A percentile compares a stretch with the other conserved stretches of the same genome.
Conservation (phyloP, 2,113 vertebrate genomes). For the Oryzias woworae region DNA sequence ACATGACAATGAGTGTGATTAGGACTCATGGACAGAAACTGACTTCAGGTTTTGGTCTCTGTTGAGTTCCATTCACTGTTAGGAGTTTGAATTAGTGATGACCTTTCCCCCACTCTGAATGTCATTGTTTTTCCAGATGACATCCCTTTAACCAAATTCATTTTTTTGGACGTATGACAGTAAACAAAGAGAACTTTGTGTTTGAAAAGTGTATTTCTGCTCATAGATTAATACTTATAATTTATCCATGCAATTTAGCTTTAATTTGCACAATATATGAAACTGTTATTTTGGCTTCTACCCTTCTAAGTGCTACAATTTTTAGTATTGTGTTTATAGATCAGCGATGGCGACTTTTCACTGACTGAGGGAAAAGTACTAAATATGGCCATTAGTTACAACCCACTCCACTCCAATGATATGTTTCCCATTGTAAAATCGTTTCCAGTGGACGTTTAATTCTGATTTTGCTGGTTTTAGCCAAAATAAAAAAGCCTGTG, state of each 20-base stretch:
- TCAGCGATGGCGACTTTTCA: no score
- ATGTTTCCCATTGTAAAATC: no score
- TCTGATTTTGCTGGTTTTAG: no score
- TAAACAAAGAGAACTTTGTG: neutral
- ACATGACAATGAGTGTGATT: conserved; percentile 26
- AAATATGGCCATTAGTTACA: no score
- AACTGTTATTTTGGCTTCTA: neutral
- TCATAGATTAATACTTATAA: no score
- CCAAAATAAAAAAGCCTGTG: no score
- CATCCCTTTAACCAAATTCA: neutral
- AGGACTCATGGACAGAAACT: conserved; percentile 26
- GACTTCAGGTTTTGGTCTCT: conserved; percentile 9
- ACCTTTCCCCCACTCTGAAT: conserved; percentile 1
- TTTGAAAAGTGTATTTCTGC: neutral
- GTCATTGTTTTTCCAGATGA: neutral
- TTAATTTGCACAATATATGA: neutral
- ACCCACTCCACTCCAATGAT: no score
- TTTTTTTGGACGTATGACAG: neutral
- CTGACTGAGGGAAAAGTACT: no score
- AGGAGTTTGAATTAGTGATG: neutral
- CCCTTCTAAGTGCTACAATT: neutral
- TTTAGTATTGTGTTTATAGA: neutral
- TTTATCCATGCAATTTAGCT: neutral
- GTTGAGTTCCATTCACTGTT: conserved; percentile 12
- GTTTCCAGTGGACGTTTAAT: no score